Conservation (phyloP, 2,888 invertebrate genomes). For the Melanostoma scalare region DNA sequence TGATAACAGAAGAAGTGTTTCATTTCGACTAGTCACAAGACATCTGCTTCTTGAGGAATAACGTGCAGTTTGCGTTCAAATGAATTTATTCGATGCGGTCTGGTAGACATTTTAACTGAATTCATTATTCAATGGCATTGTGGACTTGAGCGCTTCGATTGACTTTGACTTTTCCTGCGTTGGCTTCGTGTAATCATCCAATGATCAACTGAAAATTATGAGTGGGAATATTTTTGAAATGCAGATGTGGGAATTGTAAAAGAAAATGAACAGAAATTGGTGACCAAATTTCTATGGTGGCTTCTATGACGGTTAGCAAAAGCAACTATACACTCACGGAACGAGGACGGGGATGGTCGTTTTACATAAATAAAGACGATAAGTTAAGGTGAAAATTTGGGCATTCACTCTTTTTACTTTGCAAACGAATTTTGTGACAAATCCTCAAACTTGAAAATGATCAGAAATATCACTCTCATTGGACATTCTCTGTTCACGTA, state of each 20-base stretch:
- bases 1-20: slow-evolving; percentile 42
- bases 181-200: neutral
- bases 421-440: no score
- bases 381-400: no score
- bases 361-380: no score
- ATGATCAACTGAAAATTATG: neutral
- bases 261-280: no score
- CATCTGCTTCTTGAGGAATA: slow-evolving; percentile 54
- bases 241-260: neutral
- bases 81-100: slow-evolving; percentile 63
- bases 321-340: no score
- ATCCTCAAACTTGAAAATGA: no score
- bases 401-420: no score
- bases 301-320: no score
- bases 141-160: slow-evolving; percentile 32
- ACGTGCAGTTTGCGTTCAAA: slow-evolving; percentile 19
- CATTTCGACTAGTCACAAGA: slow-evolving; percentile 32
- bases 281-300: no score
- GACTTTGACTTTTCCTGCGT: slow-evolving; percentile 35
- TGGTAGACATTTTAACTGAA: slow-evolving; percentile 53
- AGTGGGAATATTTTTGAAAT: neutral
- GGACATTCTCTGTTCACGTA: no score
- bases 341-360: no score
- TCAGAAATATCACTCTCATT: no score
- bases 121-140: slow-evolving; percentile 52